These are phyloP conservation scores for Panopea generosa DNA, from an alignment of 2,888 invertebrate species.

Conservation along the genomic window DNA sequence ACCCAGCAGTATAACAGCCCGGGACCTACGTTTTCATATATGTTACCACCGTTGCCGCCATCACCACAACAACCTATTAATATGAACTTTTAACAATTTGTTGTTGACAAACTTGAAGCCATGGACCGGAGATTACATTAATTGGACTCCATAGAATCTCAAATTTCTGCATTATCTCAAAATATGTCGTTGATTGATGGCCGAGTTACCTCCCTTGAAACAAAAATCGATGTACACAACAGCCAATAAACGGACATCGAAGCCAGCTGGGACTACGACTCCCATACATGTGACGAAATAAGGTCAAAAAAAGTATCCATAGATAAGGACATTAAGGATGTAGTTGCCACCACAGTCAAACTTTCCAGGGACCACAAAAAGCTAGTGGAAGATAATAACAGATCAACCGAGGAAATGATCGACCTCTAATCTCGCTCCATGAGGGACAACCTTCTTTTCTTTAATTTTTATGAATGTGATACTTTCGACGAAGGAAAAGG, in stretches of 20 bases:
- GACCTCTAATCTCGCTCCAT: slow-evolving; percentile 29
- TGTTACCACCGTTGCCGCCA: slow-evolving; percentile 9
- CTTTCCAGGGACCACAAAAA: slow-evolving; percentile 4
- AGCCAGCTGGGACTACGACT: slow-evolving; percentile 14
- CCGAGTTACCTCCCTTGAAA: slow-evolving; percentile 14
- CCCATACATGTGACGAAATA: slow-evolving; percentile 21
- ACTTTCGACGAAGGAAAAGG: background rate
- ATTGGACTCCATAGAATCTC: slow-evolving; percentile 18
- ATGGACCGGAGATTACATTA: slow-evolving; percentile 8
- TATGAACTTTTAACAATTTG: slow-evolving; percentile 8
- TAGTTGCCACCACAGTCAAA: slow-evolving; percentile 1
- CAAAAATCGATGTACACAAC: background rate
- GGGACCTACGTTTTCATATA: slow-evolving; percentile 1
- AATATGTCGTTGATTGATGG: slow-evolving; percentile 10
- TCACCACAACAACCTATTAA: slow-evolving; percentile 1
- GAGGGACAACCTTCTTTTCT: slow-evolving; percentile 27
- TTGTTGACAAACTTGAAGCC: slow-evolving; percentile 15
- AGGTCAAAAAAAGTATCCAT: slow-evolving; percentile 2
- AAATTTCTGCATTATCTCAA: slow-evolving; percentile 6
- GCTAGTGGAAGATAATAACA: background rate
- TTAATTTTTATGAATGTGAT: background rate
- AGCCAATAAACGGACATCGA: slow-evolving; percentile 10
- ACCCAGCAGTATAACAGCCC: slow-evolving; percentile 7
- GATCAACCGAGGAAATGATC: slow-evolving; percentile 14
- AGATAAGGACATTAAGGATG: slow-evolving; percentile 4